Base-by-base conservation (phyloP, 2,113 vertebrate genomes). In the Oreochromis aureus region DNA sequence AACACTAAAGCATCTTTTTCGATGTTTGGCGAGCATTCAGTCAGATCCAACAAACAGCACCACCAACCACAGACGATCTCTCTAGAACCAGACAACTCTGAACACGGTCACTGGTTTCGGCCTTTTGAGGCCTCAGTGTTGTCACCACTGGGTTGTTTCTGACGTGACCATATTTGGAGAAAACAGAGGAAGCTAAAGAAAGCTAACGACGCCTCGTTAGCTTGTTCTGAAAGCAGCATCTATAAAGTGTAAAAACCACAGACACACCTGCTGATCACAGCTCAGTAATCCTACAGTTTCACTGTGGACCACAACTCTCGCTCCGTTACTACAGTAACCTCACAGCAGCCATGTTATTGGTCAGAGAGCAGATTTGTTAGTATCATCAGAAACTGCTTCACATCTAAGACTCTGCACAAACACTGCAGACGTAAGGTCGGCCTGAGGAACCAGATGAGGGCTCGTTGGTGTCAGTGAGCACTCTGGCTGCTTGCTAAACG, bases 291-390 rank as follows among this genome's bases (percentile, higher is more conserved):
- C 59, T 19, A 36, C 16, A 36, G 18, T 63, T 63, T 2, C 59
- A 34, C 59, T 36, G 9, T 2, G 9, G 27, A 11, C 59, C 16
- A 0, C 10, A 2, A 36, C 32, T 7, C 2, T 63, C 1, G 6
- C 30, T 3, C 32, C 2, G 18, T 66, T 36, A 7, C 18, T 1
- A 36, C 32, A 36, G 18, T 36, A 66, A 66, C 18, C 18, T 3
- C 32, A 36, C 4, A 36, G 61, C 18, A 0, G 61, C 61, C 55
- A 27, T 36, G 32, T 7, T 66, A 36, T 36, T 66, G 18, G 10
- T 66, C 63, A 24, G 36, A 41, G 0, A 24, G 36, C n/a, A 41
- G n/a, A 5, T 44, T 41, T 24, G n/a, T 24, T 1, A 24, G n/a
- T 2, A 66, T 22, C 61, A 39, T n/a, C 10, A n/a, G 61, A 66